Conservation (phyloP, 2,797 vertebrate species). For the Centropyge bicolor region DNA sequence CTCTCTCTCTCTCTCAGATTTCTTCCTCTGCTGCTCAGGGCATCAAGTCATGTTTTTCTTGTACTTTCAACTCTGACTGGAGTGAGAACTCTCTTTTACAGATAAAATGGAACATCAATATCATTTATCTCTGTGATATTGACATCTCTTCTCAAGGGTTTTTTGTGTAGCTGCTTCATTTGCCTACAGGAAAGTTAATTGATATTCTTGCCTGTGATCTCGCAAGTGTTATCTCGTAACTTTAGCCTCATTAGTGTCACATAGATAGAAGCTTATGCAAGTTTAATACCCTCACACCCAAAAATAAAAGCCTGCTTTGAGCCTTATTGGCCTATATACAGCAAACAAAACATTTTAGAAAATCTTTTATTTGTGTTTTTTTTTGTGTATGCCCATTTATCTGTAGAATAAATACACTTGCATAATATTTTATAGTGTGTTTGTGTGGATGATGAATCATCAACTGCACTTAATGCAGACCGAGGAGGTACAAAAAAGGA, state of each 20-base stretch:
- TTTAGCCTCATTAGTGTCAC: conserved; percentile 59
- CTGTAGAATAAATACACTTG: neutral
- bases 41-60: neutral
- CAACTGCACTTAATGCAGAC: neutral
- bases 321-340: conserved; percentile 50
- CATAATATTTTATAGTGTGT: neutral
- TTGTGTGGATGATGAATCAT: neutral
- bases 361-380: neutral
- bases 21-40: neutral
- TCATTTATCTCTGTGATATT: neutral
- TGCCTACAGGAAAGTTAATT: conserved; percentile 11
- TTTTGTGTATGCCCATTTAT: neutral
- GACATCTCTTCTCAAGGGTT: conserved; percentile 7
- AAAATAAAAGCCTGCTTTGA: conserved; percentile 38
- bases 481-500: neutral
- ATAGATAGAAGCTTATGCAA: conserved; percentile 56
- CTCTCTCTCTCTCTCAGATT: conserved; percentile 4
- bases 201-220: conserved; percentile 40
- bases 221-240: conserved; percentile 32
- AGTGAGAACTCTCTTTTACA: neutral
- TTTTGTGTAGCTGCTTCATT: conserved; percentile 21
- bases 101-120: conserved; percentile 8
- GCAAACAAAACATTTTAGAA: conserved; percentile 28
- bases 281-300: conserved; percentile 34
- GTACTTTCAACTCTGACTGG: neutral